Evolutionary conservation across 2,888 invertebrate genomes (phyloP), one percentile per base, ranked within the genome.

Genomic region (Imbricaverruca yamaguchii): DNA sequence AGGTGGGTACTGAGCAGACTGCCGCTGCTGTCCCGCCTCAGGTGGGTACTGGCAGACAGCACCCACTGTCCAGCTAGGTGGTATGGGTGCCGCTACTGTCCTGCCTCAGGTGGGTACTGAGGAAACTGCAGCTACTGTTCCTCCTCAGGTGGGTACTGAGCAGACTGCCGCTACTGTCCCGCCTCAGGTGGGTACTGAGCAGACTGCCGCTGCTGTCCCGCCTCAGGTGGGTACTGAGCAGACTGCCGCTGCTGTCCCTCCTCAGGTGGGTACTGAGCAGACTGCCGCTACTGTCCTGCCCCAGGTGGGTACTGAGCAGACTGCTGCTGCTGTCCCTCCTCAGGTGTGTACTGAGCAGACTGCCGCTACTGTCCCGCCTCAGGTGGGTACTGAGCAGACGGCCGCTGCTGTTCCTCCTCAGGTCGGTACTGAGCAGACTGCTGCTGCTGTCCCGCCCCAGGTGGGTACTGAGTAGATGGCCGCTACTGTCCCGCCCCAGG

Each of bases 151-250:
- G 84, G 81, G 65, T n/a, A n/a, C n/a, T n/a, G n/a, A n/a, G n/a
- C n/a, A n/a, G n/a, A n/a, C n/a, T n/a, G n/a, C 87, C 89, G 23
- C 88, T 93, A 63, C 90, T 94, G 79, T 91, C 92, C 1, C 93
- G 93, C 86, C 87, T 95, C 65, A 88, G 91, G 90, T 90, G 84
- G 81, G 65, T n/a, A n/a, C n/a, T n/a, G n/a, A n/a, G n/a, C n/a
- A n/a, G n/a, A n/a, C n/a, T n/a, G n/a, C 87, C 89, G 23, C 88
- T 93, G 65, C 90, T 94, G 79, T 91, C 92, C 1, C 93, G 93
- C 86, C 87, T 95, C 65, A 88, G 91, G 90, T 90, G 84, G 81
- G 65, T n/a, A n/a, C n/a, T n/a, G n/a, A n/a, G n/a, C n/a, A n/a
- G n/a, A n/a, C n/a, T n/a, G n/a, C 87, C 89, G 23, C 88, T 93